Percentiles rank a stretch among this genome's conserved stretches.
Evolutionary conservation across 2,888 invertebrate genomes (phyloP).

Genomic region (Lasius fuliginosus): DNA sequence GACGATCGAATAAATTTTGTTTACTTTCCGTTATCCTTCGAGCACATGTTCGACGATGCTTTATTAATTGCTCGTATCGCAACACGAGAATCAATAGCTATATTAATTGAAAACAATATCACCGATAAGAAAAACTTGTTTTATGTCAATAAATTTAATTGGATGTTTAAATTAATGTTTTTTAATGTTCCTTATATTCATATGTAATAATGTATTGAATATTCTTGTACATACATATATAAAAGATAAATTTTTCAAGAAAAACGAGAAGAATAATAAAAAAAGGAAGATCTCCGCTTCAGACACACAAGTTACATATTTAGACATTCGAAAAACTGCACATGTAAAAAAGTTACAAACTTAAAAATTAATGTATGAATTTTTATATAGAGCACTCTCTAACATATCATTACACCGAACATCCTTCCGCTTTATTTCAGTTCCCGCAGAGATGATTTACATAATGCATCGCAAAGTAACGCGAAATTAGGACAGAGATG

Average conservation of each 20-base stretch:
- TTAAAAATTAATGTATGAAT: conserved; percentile 40
- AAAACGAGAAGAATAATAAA: not conserved
- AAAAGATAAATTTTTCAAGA: not conserved
- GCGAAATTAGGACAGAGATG: conserved; percentile 20
- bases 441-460: conserved; percentile 41
- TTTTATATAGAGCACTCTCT: conserved; percentile 17
- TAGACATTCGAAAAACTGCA: conserved; percentile 5
- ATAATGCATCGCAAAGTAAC: conserved; percentile 41
- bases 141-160: not conserved
- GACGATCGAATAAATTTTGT: conserved; percentile 12
- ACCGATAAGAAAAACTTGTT: not conserved
- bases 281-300: not conserved
- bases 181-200: not conserved
- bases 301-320: not conserved
- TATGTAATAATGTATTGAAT: conserved; percentile 5
- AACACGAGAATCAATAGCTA: not conserved
- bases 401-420: not conserved
- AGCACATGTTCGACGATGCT: not conserved
- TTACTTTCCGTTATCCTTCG: conserved; percentile 10
- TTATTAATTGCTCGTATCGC: not conserved
- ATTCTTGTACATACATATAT: not conserved
- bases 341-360: not conserved
- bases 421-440: conserved; percentile 17
- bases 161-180: not conserved
- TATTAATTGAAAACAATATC: not conserved